Evolutionary conservation across 2,888 invertebrate genomes (phyloP).

Genomic region (Ceriagrion tenellum): DNA sequence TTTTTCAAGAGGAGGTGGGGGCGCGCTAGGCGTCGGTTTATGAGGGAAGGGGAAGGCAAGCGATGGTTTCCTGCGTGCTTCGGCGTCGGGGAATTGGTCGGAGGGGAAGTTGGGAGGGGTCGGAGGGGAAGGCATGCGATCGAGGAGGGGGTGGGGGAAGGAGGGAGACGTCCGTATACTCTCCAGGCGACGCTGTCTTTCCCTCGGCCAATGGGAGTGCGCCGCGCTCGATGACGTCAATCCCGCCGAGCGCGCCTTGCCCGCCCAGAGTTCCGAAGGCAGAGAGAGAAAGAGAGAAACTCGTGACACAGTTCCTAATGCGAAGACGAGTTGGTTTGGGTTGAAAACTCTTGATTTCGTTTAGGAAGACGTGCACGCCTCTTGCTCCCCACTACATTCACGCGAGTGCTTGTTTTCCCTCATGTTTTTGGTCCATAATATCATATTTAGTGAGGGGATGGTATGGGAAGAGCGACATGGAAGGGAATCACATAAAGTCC

Average conservation of each 20-base stretch:
- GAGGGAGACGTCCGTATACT: neutral
- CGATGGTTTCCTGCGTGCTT: too few species aligned
- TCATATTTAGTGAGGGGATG: too few species aligned
- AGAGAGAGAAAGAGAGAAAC: neutral
- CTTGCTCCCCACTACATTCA: too few species aligned
- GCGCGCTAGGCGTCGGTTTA: neutral
- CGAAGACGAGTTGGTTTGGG: neutral
- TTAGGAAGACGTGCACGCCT: neutral
- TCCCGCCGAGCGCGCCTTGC: neutral
- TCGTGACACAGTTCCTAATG: slow-evolving; percentile 66
- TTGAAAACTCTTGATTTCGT: slow-evolving; percentile 64
- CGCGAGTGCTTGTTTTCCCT: neutral
- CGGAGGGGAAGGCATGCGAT: neutral
- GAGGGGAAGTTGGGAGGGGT: neutral
- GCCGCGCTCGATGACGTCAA: slow-evolving; percentile 43
- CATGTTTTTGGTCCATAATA: too few species aligned
- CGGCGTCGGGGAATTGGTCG: neutral
- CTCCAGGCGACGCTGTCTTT: slow-evolving; percentile 23
- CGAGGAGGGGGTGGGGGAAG: neutral
- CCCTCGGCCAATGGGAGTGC: slow-evolving; percentile 57
- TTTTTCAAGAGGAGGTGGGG: neutral
- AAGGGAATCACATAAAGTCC: too few species aligned
- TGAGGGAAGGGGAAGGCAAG: neutral
- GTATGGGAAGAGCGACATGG: too few species aligned
- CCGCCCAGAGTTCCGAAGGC: neutral